A percentile compares a stretch with the other conserved stretches of the same genome.
These are phyloP conservation scores for Trypoxylon attenuatum DNA, from an alignment of 2,888 invertebrate species.

Conservation along the genomic window DNA sequence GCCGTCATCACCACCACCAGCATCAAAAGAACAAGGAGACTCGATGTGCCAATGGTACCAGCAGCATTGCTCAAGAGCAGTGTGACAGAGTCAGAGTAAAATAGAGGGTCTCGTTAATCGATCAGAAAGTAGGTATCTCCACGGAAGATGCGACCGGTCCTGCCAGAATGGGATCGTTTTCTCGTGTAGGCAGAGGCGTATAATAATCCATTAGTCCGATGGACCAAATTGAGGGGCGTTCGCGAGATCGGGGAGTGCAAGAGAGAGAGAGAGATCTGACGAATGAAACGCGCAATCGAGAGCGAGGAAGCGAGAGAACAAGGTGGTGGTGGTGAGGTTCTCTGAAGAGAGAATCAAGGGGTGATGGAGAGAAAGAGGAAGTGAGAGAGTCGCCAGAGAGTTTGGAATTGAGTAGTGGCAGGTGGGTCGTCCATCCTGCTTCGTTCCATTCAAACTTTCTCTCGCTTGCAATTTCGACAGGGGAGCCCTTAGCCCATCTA, in stretches of 20 bases:
- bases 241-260: slow-evolving; percentile 1
- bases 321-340: slow-evolving; percentile 35
- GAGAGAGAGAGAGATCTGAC: slow-evolving; percentile 2
- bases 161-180: slow-evolving; percentile 47
- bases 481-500: no score
- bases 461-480: background rate
- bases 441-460: background rate
- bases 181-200: slow-evolving; percentile 50
- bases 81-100: background rate
- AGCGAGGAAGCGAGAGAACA: slow-evolving; percentile 1
- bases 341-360: slow-evolving; percentile 28
- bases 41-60: background rate
- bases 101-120: slow-evolving; percentile 46
- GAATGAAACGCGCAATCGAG: background rate
- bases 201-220: slow-evolving; percentile 65
- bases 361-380: slow-evolving; percentile 4
- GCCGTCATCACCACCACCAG: background rate
- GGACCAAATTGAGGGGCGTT: slow-evolving; percentile 54
- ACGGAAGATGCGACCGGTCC: slow-evolving; percentile 41
- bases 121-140: slow-evolving; percentile 53
- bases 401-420: slow-evolving; percentile 55
- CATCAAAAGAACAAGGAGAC: slow-evolving; percentile 1
- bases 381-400: slow-evolving; percentile 34
- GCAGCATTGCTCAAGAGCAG: background rate
- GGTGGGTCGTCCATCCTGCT: slow-evolving; percentile 22